Conservation (phyloP, 2,797 vertebrate genomes). For the Peromyscus melanophrys region DNA sequence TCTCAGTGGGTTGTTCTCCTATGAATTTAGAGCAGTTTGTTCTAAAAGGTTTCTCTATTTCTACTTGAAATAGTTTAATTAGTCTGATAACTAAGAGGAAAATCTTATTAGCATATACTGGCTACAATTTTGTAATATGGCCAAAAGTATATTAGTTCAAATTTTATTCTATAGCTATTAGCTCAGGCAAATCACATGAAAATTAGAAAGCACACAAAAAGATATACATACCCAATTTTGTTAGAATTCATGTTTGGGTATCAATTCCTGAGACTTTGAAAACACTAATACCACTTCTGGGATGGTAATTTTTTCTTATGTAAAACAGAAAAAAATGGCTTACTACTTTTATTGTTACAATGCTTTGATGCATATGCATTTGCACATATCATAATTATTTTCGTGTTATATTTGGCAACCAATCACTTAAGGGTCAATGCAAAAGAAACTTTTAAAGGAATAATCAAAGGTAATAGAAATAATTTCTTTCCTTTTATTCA, state of each 20-base stretch:
- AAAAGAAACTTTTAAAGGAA: background rate
- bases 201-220: background rate
- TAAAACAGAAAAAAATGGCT: constrained; percentile 15
- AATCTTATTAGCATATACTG: background rate
- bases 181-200: background rate
- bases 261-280: background rate
- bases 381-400: constrained; percentile 20
- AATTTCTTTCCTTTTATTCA: background rate
- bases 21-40: background rate
- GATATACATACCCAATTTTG: background rate
- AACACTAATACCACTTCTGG: constrained; percentile 39
- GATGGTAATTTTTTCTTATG: constrained; percentile 15
- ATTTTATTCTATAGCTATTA: constrained; percentile 28
- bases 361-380: constrained; percentile 19
- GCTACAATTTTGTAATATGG: background rate
- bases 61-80: background rate
- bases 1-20: background rate
- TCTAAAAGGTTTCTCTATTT: background rate
- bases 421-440: background rate
- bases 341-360: background rate
- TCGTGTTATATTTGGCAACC: background rate
- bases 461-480: background rate
- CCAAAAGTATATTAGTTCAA: background rate
- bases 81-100: constrained; percentile 15
- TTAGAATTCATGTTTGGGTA: background rate